Base-by-base conservation (phyloP, 2,113 vertebrate species). In the Uria aalge region DNA sequence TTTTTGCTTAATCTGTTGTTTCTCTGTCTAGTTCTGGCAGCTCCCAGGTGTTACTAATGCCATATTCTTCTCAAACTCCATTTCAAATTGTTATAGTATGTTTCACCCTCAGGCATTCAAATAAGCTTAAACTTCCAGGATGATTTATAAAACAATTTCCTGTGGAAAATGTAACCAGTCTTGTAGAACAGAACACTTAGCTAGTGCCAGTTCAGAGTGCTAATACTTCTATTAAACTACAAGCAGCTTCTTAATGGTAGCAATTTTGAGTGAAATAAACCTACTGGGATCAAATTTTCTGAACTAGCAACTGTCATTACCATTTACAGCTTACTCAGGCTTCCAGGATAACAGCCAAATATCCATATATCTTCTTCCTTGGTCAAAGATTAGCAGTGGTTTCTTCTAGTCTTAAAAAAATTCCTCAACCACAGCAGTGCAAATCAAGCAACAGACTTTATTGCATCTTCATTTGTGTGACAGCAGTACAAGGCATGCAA, bases 91-190 rank as follows among this genome's bases (percentile, higher is more conserved):
- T 34, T 85, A 66, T 5, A 91, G 66, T 52, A 57, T 24, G 38
- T 77, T 92, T 91, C 92, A 96, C 52, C 57, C 73, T 68, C 76
- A 75, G 86, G 76, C 83, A 88, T 92, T 93, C 59, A 86, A 81
- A 93, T 69, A 62, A 90, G 86, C 89, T 92, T 85, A 76, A 95
- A 73, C 76, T 92, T 96, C 71, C 85, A 64, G 73, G 79, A 74
- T 97, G 97, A 98, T 98, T 98, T 97, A 98, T 95, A 89, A 88
- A 98, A 97, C 87, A 93, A 98, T 98, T 98, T 97, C 96, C 97
- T 79, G 87, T 34, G 76, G 95, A 92, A 93, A 97, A 95, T 0
- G 40, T 88, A 96, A 64, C 94, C 97, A 94, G 93, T 81, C 96
- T 96, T 96, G 96, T 87, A 95, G 97, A 98, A 97, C 96, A 94